phyloP scores from a whole-genome alignment of 1,140 invertebrate species.

The Geopemphigus sp. region DNA sequence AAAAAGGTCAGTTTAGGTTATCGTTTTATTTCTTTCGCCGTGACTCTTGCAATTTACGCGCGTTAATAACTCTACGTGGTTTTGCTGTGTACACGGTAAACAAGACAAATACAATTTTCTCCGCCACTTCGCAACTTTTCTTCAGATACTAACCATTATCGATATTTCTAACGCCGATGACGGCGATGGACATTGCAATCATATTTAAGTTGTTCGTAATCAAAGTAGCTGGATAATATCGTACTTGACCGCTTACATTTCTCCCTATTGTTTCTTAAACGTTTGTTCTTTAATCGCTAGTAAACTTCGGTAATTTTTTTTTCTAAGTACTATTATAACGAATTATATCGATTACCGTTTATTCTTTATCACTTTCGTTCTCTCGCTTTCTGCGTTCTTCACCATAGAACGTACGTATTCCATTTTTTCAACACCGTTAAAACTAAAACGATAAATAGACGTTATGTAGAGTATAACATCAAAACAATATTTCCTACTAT shows the following conservation, averaged over 20 bases:
- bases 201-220: slow-evolving; percentile 10
- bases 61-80: too few species aligned
- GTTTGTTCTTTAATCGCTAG: neutral
- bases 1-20: too few species aligned
- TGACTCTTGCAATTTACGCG: neutral
- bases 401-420: too few species aligned
- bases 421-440: too few species aligned
- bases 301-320: neutral
- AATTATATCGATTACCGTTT: neutral
- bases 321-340: neutral
- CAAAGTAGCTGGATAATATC: slow-evolving; percentile 24
- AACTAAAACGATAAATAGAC: too few species aligned
- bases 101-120: too few species aligned
- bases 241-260: neutral
- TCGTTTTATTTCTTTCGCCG: neutral
- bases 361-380: neutral
- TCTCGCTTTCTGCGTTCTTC: too few species aligned
- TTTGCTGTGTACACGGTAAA: too few species aligned
- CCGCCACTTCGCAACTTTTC: neutral
- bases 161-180: slow-evolving; percentile 20
- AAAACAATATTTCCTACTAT: too few species aligned
- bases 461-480: too few species aligned
- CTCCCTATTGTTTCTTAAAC: slow-evolving; percentile 3
- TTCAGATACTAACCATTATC: slow-evolving; percentile 2
- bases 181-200: neutral